Evolutionary conservation across 2,113 vertebrate species (phyloP), one percentile per base, ranked within the genome.

Genomic region (Tetrao urogallus): DNA sequence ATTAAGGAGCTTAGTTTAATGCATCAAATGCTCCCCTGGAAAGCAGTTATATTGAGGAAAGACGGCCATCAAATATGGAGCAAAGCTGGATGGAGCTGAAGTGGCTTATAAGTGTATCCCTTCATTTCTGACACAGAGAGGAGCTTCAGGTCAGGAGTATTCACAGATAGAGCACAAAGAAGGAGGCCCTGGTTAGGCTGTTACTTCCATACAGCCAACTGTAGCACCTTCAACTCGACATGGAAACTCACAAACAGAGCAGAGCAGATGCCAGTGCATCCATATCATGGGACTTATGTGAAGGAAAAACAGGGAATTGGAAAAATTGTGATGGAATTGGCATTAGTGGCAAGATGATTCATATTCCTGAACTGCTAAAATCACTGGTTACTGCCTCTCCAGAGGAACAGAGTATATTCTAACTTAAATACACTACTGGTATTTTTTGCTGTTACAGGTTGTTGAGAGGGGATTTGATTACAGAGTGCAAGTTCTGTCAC

Each of bases 381-480:
- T 85, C 88, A 77, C 48, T 73, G 54, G 47, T 90, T 90, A 64
- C 83, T 67, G n/a, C n/a, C 75, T 74, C 75, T 57, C 75, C 34
- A 71, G 34, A 92, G 43, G 57, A 89, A 21, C 67, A 66, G 70
- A 22, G 56, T 0, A 58, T 66, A 78, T 61, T 94, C 90, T 47
- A 86, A 50, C 76, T 84, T 61, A 90, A 74, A 71, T 57, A 92
- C n/a, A 10, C 65, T 72, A 73, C 82, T 88, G 74, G 40, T 34
- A 25, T 25, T 69, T 67, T 67, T 90, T 88, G 76, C 88, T 78
- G 65, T 80, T 92, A 71, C 50, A 94, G 76, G 72, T 78, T 89
- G 52, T 65, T 78, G 86, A 92, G 64, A 82, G 86, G 73, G 61
- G 74, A 17, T 91, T 88, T 94, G 90, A 94, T 96, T 96, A 92